Evolutionary conservation across 35 echinoderm and acorn worm genomes (phyloP).

Genomic region (Strongylocentrotus purpuratus): DNA sequence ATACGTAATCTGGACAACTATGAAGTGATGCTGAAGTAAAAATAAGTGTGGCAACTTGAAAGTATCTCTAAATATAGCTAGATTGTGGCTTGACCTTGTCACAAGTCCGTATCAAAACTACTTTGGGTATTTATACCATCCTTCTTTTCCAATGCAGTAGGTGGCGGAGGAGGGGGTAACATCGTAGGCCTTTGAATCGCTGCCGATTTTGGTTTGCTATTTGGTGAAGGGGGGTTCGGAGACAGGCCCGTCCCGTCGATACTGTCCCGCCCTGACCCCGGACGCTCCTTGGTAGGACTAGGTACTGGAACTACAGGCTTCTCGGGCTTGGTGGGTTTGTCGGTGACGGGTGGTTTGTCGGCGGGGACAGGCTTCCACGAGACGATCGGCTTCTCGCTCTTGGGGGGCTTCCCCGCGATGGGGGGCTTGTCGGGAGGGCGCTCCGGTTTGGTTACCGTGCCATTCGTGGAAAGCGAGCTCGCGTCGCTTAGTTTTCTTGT

Average conservation of each 20-base stretch:
- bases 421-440: conserved; percentile 40
- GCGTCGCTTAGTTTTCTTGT: not conserved
- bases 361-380: not conserved
- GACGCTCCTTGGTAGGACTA: conserved; percentile 46
- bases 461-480: not conserved
- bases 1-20: not conserved
- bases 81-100: not conserved
- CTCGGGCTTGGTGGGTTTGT: conserved; percentile 18
- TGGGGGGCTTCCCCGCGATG: not conserved
- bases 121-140: conserved; percentile 29
- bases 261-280: conserved; percentile 13
- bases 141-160: not conserved
- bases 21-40: not conserved
- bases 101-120: conserved; percentile 46
- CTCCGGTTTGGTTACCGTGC: conserved; percentile 29
- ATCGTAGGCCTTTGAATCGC: conserved; percentile 37
- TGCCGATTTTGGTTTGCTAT: conserved; percentile 24
- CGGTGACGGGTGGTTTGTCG: conserved; percentile 8
- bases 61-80: not conserved
- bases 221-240: not conserved
- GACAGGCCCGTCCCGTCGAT: not conserved
- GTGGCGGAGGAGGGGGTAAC: conserved; percentile 12
- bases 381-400: not conserved
- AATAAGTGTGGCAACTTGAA: not conserved
- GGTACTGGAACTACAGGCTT: conserved; percentile 20